These are phyloP conservation scores for Rotaria socialis DNA, from an alignment of 2,888 invertebrate genomes.

Conservation along the genomic window DNA sequence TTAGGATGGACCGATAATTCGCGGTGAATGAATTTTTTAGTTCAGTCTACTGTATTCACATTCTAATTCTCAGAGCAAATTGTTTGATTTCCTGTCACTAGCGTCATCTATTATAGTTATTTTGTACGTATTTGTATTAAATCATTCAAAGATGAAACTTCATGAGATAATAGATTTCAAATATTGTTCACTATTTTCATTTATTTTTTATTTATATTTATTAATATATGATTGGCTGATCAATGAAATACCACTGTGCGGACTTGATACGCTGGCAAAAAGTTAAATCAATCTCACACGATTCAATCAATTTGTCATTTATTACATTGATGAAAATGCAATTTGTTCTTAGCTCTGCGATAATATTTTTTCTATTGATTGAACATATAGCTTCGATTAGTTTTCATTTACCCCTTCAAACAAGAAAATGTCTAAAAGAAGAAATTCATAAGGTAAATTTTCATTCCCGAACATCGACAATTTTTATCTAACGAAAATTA, in stretches of 20 bases:
- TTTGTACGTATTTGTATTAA: too few species aligned
- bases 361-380: background rate
- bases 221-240: background rate
- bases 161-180: too few species aligned
- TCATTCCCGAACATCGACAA: background rate
- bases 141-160: too few species aligned
- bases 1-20: too few species aligned
- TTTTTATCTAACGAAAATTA: too few species aligned
- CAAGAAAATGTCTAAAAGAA: slow-evolving; percentile 81
- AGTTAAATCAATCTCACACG: background rate
- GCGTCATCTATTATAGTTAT: too few species aligned
- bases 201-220: too few species aligned
- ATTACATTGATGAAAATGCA: background rate
- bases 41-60: too few species aligned
- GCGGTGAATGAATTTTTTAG: too few species aligned
- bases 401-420: slow-evolving; percentile 38
- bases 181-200: too few species aligned
- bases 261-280: background rate
- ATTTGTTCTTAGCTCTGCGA: background rate
- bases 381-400: background rate
- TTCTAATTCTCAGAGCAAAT: too few species aligned
- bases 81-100: too few species aligned
- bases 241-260: background rate
- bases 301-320: background rate
- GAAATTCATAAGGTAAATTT: slow-evolving; percentile 74